Percentiles rank a stretch among this genome's conserved stretches.
These are phyloP conservation scores for Turnix velox DNA, from an alignment of 2,113 vertebrate species.

Conservation along the genomic window DNA sequence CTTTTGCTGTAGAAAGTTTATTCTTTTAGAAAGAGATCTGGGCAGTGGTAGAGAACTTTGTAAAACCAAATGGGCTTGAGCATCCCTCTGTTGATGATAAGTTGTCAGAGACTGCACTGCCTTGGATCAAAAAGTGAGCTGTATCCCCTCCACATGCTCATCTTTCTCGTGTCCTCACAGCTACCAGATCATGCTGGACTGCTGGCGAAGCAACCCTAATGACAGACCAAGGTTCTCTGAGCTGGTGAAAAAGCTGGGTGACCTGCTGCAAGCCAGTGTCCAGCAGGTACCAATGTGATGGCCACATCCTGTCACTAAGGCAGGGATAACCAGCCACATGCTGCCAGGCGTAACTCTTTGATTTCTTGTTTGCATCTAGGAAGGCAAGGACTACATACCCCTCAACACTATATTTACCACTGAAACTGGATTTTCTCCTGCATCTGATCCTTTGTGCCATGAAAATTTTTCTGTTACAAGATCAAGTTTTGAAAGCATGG, in stretches of 20 bases:
- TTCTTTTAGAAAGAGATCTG: background rate
- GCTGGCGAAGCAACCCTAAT: constrained; percentile 83
- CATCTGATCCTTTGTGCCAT: constrained; percentile 23
- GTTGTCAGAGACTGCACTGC: accelerated
- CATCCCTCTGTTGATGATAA: background rate
- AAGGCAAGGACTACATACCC: constrained; percentile 86
- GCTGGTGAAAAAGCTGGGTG: constrained; percentile 85
- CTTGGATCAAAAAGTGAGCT: background rate
- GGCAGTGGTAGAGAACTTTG: background rate
- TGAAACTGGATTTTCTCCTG: constrained; percentile 39
- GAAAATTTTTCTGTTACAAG: constrained; percentile 40
- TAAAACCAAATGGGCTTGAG: background rate
- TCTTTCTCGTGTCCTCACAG: constrained; percentile 61
- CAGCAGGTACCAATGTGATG: constrained; percentile 75
- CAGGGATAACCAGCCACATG: accelerated
- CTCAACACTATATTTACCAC: constrained; percentile 68
- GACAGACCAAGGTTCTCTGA: constrained; percentile 85
- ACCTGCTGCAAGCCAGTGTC: constrained; percentile 85
- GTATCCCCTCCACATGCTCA: background rate
- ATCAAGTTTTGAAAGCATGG: constrained; percentile 53
- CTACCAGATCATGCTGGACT: constrained; percentile 90
- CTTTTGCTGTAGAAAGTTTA: background rate
- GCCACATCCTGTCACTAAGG: accelerated
- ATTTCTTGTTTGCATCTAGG: constrained; percentile 61
- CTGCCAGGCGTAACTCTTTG: background rate